Evolutionary conservation across 2,797 vertebrate species (phyloP).

Genomic region (Enteromius paludinosus): DNA sequence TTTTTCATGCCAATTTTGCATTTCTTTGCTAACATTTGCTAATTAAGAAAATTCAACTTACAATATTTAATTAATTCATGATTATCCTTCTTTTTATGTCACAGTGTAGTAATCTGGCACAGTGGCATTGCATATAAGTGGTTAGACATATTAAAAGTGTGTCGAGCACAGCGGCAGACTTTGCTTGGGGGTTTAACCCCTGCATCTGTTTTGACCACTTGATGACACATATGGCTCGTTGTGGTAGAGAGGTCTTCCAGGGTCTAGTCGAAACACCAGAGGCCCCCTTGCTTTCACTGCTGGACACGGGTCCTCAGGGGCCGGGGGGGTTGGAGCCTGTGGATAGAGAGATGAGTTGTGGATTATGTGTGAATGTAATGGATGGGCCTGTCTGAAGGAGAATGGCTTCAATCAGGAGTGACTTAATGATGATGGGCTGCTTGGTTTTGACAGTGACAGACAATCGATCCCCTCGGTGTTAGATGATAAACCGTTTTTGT

Average conservation of each 20-base stretch:
- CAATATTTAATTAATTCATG: not conserved
- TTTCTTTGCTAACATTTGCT: not conserved
- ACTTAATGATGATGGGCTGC: constrained; percentile 52
- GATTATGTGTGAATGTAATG: constrained; percentile 62
- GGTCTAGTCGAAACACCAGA: constrained; percentile 54
- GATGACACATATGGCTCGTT: constrained; percentile 34
- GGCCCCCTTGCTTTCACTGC: constrained; percentile 48
- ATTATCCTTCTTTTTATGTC: not conserved
- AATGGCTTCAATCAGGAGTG: constrained; percentile 61
- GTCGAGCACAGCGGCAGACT: not conserved
- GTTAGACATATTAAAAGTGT: not conserved
- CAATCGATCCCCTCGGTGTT: constrained; percentile 9
- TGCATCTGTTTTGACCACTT: constrained; percentile 23
- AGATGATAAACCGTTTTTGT: constrained; percentile 12
- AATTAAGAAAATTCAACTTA: not conserved
- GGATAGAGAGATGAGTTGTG: constrained; percentile 56
- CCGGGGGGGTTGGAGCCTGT: constrained; percentile 49
- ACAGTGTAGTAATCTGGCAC: not conserved
- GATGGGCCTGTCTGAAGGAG: constrained; percentile 56
- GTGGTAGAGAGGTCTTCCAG: constrained; percentile 35
- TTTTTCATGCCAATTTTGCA: not conserved
- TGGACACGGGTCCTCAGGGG: constrained; percentile 47
- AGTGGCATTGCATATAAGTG: not conserved
- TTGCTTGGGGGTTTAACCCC: constrained; percentile 1
- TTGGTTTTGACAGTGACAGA: constrained; percentile 38